A percentile compares a stretch with the other conserved stretches of the same genome.
Conservation (phyloP, 2,113 vertebrate species). For the Shinisaurus crocodilurus region DNA sequence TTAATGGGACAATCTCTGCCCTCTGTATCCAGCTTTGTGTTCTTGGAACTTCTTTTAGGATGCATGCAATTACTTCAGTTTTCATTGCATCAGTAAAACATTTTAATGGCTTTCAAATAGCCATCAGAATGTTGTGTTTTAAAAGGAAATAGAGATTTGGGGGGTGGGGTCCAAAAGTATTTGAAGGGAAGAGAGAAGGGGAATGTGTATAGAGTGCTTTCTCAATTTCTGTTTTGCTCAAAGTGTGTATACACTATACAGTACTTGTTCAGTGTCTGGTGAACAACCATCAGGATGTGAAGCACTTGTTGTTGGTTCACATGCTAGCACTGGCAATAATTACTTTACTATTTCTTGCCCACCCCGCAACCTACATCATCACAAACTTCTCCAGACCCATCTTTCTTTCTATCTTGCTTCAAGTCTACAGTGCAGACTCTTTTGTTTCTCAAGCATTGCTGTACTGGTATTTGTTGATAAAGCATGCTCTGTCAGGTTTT, state of each 20-base stretch:
- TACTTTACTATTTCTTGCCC: slow-evolving; percentile 26
- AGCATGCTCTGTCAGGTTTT: not conserved
- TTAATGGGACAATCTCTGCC: not conserved
- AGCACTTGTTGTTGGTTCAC: not conserved
- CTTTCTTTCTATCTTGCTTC: not conserved
- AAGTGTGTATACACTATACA: not conserved
- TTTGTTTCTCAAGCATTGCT: not conserved
- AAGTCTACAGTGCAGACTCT: not conserved
- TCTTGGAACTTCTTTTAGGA: not conserved
- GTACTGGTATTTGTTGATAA: not conserved
- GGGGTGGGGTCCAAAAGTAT: not conserved
- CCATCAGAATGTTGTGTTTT: slow-evolving; percentile 11
- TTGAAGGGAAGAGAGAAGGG: slow-evolving; percentile 15
- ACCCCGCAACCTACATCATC: slow-evolving; percentile 9
- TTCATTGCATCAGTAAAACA: not conserved
- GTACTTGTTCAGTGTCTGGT: not conserved
- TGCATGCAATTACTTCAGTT: not conserved
- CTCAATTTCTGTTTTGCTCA: slow-evolving; percentile 4
- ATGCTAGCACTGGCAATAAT: not conserved
- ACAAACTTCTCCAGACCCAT: slow-evolving; percentile 3
- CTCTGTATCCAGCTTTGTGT: slow-evolving; percentile 2
- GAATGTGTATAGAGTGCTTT: not conserved
- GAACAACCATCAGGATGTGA: not conserved
- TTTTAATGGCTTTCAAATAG: slow-evolving; percentile 17
- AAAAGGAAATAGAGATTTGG: not conserved